Base-by-base conservation (phyloP, 2,888 invertebrate species). In the Thera britannica region DNA sequence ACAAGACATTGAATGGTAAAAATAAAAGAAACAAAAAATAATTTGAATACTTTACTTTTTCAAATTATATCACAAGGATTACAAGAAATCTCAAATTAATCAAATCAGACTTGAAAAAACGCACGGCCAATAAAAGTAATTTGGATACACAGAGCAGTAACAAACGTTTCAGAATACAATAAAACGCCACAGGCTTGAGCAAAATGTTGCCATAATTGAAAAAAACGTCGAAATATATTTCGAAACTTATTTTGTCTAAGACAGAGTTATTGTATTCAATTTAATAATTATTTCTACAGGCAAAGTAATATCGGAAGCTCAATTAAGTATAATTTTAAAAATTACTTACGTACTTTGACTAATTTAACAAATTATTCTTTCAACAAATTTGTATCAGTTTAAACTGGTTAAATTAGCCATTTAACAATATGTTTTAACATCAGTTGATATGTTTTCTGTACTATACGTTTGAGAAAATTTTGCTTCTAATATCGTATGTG, bases 371-470 rank as follows among this genome's bases (percentile, higher is more conserved):
- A 46, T 46, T 68, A 75, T 62, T 23, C 68, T 65, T 71, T 55
- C 58, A 61, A 66, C 23, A n/a, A 9, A n/a, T 61, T 68, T 68
- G 60, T 72, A 70, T 70, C 69, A 64, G 70, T 67, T 76, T 52
- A 82, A 78, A 72, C 73, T 79, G 76, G 81, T 76, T 76, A 79
- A 70, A 75, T 77, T 72, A 77, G 70, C 65, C 67, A 74, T 71
- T 73, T 64, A 73, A 81, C 77, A 84, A 82, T 79, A 81, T 82
- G 77, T 82, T 86, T 86, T 80, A 82, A 86, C 79, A 76, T 79
- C 86, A 36, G 51, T 85, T 93, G 93, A 92, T 93, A 93, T 93
- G 93, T 93, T 89, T 90, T 82, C 89, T 92, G 90, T 92, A 91
- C 90, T 92, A 91, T 89, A 87, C 79, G 87, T 88, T 86, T 85